Conservation (phyloP, 2,888 invertebrate genomes). For the Drosophila kambysellisi region DNA sequence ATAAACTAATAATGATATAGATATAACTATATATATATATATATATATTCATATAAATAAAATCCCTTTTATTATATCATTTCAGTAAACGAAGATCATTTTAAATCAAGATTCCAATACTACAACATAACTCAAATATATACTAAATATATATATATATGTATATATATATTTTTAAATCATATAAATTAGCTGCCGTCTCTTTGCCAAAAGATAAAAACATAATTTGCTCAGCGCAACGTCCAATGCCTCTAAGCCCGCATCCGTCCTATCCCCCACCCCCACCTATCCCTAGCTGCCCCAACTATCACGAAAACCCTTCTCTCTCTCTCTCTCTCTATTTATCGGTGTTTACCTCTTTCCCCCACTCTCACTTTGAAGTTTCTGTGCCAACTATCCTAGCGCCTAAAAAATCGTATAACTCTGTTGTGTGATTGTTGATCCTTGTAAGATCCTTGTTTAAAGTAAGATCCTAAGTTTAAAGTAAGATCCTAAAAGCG, state of each 20-base stretch:
- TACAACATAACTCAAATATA: constrained; percentile 26
- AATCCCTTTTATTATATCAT: constrained; percentile 4
- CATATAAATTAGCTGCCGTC: constrained; percentile 66
- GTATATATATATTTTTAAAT: constrained; percentile 17
- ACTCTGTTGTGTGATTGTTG: constrained; percentile 21
- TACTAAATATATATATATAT: constrained; percentile 14
- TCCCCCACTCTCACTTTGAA: constrained; percentile 1
- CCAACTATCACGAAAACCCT: constrained; percentile 24
- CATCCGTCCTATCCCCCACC: not conserved
- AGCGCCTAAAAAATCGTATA: constrained; percentile 59
- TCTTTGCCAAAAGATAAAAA: constrained; percentile 50
- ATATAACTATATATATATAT: constrained; percentile 1
- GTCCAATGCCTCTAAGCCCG: constrained; percentile 40
- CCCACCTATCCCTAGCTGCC: constrained; percentile 21
- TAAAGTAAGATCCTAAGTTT: constrained; percentile 29
- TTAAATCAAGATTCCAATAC: constrained; percentile 49
- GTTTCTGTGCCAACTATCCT: constrained; percentile 25
- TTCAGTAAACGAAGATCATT: constrained; percentile 26
- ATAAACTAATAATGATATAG: constrained; percentile 10
- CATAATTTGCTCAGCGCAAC: constrained; percentile 60
- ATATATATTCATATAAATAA: constrained; percentile 6
- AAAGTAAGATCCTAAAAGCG: constrained; percentile 43
- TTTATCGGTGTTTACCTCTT: not conserved
- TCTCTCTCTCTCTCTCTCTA: constrained; percentile 6
- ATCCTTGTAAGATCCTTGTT: constrained; percentile 8